phyloP scores from a whole-genome alignment of 2,113 vertebrate genomes.

The Apistogramma diplotaenia region DNA sequence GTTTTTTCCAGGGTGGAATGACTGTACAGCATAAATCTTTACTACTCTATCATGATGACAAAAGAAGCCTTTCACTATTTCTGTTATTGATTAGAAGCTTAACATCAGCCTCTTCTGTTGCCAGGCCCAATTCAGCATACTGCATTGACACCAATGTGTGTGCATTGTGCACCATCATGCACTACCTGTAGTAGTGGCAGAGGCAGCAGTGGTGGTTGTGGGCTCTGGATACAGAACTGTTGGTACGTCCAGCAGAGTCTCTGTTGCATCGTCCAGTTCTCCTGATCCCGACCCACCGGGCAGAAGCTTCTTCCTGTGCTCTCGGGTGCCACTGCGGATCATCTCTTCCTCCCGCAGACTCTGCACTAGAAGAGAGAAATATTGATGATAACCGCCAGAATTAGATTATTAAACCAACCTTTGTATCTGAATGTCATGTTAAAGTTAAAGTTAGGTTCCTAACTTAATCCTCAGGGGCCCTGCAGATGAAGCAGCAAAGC shows the following conservation, averaged over 20 bases:
- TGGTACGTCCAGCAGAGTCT: constrained; percentile 58
- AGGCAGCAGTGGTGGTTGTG: constrained; percentile 11
- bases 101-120: neutral
- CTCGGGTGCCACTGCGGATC: constrained; percentile 70
- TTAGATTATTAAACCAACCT: neutral
- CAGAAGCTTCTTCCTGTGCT: constrained; percentile 68
- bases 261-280: constrained; percentile 65
- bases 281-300: constrained; percentile 70
- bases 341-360: constrained; percentile 73
- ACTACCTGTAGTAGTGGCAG: constrained; percentile 42
- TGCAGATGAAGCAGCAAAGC: neutral
- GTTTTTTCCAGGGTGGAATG: no score
- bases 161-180: neutral
- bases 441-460: neutral
- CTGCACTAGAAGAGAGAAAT: constrained; percentile 51
- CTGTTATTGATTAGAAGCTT: neutral
- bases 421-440: neutral
- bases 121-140: neutral
- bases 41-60: no score
- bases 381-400: neutral
- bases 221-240: constrained; percentile 68
- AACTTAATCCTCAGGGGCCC: neutral
- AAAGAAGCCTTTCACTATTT: no score
- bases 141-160: neutral
- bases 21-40: no score